These are phyloP conservation scores for Microplitis deprimator DNA, from an alignment of 2,888 invertebrate genomes.

Conservation along the genomic window DNA sequence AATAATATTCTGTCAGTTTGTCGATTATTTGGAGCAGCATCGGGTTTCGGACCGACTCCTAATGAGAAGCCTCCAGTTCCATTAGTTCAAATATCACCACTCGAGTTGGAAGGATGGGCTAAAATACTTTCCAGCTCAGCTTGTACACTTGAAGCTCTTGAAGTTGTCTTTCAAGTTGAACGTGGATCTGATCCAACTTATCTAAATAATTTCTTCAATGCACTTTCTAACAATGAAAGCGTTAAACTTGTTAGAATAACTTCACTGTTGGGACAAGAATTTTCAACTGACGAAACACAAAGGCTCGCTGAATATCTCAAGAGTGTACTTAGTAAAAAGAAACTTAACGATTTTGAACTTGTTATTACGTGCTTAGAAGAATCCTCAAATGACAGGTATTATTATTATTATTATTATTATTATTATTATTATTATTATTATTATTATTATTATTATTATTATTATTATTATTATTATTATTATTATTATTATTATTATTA, in stretches of 20 bases:
- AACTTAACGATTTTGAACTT: conserved; percentile 73
- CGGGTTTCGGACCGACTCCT: conserved; percentile 70
- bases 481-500: conserved; percentile 48
- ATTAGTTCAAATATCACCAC: conserved; percentile 71
- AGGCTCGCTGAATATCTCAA: conserved; percentile 72
- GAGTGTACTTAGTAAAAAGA: conserved; percentile 71
- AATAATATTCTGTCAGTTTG: conserved; percentile 74
- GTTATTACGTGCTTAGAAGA: conserved; percentile 74
- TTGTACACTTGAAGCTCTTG: conserved; percentile 73
- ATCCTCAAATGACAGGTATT: conserved; percentile 72
- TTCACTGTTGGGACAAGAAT: conserved; percentile 73
- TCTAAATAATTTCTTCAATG: conserved; percentile 73
- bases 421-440: conserved; percentile 46
- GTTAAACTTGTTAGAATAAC: conserved; percentile 73
- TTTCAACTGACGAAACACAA: conserved; percentile 73
- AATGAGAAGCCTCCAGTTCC: conserved; percentile 63
- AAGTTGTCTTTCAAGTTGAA: conserved; percentile 73
- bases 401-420: conserved; percentile 19
- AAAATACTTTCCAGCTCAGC: conserved; percentile 72
- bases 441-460: conserved; percentile 48
- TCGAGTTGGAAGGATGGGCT: conserved; percentile 74
- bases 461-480: conserved; percentile 48
- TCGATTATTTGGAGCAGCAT: conserved; percentile 72
- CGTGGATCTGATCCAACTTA: conserved; percentile 69
- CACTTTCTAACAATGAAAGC: conserved; percentile 73